phyloP scores from a whole-genome alignment of 1,140 invertebrate species.

The Eurosta solidaginis region DNA sequence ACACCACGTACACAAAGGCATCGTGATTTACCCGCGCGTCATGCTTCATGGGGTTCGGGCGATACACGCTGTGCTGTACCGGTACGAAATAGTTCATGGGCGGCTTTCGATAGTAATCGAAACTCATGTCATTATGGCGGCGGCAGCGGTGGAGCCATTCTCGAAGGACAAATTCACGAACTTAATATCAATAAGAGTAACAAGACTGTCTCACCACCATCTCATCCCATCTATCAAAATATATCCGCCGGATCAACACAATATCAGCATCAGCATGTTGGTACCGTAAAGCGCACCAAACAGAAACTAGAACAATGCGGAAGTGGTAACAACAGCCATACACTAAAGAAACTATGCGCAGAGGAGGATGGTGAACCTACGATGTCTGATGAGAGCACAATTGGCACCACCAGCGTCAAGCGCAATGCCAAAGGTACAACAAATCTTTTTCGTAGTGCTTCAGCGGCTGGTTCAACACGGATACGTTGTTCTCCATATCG shows the following conservation, averaged over 20 bases:
- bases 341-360: slow-evolving; percentile 62
- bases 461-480: slow-evolving; percentile 44
- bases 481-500: slow-evolving; percentile 45
- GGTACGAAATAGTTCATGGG: slow-evolving; percentile 75
- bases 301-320: slow-evolving; percentile 72
- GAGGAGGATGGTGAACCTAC: slow-evolving; percentile 55
- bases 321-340: slow-evolving; percentile 7
- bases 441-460: slow-evolving; percentile 50
- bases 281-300: slow-evolving; percentile 73
- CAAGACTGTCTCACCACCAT: slow-evolving; percentile 40
- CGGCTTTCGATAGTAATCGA: slow-evolving; percentile 70
- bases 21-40: slow-evolving; percentile 69
- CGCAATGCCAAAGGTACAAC: slow-evolving; percentile 37
- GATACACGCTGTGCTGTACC: slow-evolving; percentile 69
- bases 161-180: slow-evolving; percentile 57
- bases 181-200: slow-evolving; percentile 42
- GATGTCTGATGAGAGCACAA: slow-evolving; percentile 39
- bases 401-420: slow-evolving; percentile 35
- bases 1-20: slow-evolving; percentile 53
- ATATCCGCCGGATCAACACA: not conserved
- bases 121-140: slow-evolving; percentile 43
- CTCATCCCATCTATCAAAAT: not conserved
- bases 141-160: slow-evolving; percentile 38
- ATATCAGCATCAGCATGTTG: slow-evolving; percentile 62
- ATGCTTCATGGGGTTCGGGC: slow-evolving; percentile 81